phyloP scores from a whole-genome alignment of 2,797 vertebrate genomes.

The Scomberomorus guttatus region DNA sequence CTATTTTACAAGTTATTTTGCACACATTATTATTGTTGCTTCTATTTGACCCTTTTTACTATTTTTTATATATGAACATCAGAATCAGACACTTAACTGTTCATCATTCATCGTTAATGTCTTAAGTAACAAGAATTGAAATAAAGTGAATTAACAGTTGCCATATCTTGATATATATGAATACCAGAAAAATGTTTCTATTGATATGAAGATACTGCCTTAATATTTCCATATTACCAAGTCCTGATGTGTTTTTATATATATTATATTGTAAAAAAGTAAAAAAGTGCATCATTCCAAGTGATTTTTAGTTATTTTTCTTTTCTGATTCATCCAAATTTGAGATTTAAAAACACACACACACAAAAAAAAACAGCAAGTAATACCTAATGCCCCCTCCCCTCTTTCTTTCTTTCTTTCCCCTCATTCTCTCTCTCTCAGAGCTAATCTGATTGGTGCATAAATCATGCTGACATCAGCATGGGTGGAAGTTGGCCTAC shows the following conservation, averaged over 20 bases:
- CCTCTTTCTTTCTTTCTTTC: constrained; percentile 53
- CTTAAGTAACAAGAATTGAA: neutral
- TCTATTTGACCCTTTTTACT: neutral
- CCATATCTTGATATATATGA: neutral
- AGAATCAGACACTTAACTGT: neutral
- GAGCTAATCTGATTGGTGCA: constrained; percentile 83
- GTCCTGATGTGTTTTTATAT: neutral
- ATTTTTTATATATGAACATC: neutral
- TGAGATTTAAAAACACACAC: constrained; percentile 53
- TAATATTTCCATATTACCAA: neutral
- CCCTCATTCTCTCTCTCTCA: constrained; percentile 64
- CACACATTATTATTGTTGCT: neutral
- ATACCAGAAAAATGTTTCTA: neutral
- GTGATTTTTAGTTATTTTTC: constrained; percentile 35
- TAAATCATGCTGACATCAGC: constrained; percentile 87
- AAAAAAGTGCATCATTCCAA: constrained; percentile 3
- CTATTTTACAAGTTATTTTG: neutral
- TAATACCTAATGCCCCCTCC: constrained; percentile 48
- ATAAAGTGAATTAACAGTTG: neutral
- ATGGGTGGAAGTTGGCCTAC: constrained; percentile 77
- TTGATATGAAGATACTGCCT: neutral
- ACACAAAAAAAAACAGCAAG: constrained; percentile 61
- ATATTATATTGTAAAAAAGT: too few species aligned
- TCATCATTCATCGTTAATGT: too few species aligned
- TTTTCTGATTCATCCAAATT: constrained; percentile 35